Percentiles rank a stretch among this genome's conserved stretches.
Conservation (phyloP, 2,113 vertebrate genomes). For the Drymodes brunneopygia region DNA sequence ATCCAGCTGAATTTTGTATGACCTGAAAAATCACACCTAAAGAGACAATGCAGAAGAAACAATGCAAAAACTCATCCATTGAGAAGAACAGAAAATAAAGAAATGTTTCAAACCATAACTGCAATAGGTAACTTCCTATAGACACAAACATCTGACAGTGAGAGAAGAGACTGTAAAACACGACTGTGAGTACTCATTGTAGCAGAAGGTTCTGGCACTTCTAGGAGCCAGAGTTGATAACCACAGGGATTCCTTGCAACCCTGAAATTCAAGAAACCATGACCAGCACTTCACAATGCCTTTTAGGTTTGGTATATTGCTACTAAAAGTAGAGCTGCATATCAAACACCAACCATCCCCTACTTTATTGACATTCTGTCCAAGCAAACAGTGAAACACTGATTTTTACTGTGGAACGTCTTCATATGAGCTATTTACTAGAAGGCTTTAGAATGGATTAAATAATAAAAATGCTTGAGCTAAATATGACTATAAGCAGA, state of each 20-base stretch:
- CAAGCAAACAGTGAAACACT: not conserved
- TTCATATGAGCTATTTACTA: not conserved
- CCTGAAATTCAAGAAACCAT: conserved; percentile 14
- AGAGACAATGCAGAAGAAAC: not conserved
- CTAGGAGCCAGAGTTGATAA: not conserved
- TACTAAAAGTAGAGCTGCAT: not conserved
- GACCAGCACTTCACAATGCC: not conserved
- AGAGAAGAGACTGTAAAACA: not conserved
- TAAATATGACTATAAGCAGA: not conserved
- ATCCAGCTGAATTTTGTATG: not conserved
- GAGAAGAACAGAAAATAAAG: not conserved
- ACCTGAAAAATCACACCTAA: not conserved
- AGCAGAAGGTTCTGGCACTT: not conserved
- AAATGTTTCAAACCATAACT: not conserved
- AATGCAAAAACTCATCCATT: not conserved
- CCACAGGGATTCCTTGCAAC: not conserved
- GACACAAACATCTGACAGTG: not conserved
- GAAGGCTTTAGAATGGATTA: conserved; percentile 23
- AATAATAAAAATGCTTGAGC: conserved; percentile 22
- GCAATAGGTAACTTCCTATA: not conserved
- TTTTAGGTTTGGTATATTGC: not conserved
- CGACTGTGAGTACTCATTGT: fast-evolving
- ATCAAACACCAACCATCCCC: not conserved
- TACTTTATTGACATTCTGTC: not conserved
- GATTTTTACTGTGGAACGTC: not conserved